A percentile compares a stretch with the other conserved stretches of the same genome.
phyloP scores from a whole-genome alignment of 2,797 vertebrate genomes.

The Myoxocephalus aenaeus region DNA sequence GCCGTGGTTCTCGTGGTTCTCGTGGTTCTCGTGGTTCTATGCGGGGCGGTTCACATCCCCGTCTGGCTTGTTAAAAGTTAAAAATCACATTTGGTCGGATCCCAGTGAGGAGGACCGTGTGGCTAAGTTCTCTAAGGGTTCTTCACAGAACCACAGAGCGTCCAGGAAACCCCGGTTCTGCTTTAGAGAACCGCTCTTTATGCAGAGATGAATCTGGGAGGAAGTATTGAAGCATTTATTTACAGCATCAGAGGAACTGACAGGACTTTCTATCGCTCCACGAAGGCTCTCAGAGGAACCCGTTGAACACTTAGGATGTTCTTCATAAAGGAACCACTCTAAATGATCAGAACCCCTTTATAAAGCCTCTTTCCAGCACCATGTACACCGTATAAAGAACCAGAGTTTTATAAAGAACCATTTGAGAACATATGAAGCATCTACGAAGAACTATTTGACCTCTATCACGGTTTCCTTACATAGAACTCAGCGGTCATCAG shows the following conservation, averaged over 20 bases:
- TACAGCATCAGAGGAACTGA: not conserved
- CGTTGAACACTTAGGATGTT: too few species aligned
- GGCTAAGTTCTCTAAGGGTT: constrained; percentile 7
- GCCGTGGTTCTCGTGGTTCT: constrained; percentile 58
- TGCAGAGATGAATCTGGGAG: too few species aligned
- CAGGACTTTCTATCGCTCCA: not conserved
- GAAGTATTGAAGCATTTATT: not conserved
- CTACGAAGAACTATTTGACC: too few species aligned
- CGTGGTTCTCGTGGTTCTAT: constrained; percentile 64
- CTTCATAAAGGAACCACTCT: too few species aligned
- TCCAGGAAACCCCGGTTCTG: not conserved
- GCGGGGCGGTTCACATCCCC: constrained; percentile 46
- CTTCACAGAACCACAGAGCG: not conserved
- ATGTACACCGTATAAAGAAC: too few species aligned
- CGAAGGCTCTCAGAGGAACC: not conserved
- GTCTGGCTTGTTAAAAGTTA: constrained; percentile 47
- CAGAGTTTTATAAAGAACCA: too few species aligned
- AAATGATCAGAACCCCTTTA: too few species aligned
- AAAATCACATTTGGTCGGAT: constrained; percentile 52
- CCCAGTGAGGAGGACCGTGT: not conserved
- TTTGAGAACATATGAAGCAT: too few species aligned
- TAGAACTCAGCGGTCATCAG: too few species aligned
- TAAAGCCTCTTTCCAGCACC: too few species aligned
- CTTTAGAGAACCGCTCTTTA: not conserved
- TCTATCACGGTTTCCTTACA: too few species aligned